Percentiles rank a stretch among this genome's conserved stretches.
phyloP scores from a whole-genome alignment of 2,797 vertebrate species.

The Alfaro cultratus region DNA sequence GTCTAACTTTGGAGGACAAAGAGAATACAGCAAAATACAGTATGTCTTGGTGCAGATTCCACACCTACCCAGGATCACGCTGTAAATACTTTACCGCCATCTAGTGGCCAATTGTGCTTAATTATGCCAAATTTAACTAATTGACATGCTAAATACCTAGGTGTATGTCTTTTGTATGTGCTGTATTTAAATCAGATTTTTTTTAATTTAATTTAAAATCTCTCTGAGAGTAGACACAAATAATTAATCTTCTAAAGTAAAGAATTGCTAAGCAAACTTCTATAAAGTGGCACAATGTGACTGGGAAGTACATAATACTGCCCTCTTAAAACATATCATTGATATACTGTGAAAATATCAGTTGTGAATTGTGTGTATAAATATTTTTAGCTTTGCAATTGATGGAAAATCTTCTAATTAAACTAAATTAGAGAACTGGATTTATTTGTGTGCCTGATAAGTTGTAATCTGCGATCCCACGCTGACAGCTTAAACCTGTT shows the following conservation, averaged over 20 bases:
- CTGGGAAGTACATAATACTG: too few species aligned
- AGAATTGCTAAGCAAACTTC: too few species aligned
- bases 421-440: background rate
- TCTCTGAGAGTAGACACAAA: background rate
- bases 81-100: background rate
- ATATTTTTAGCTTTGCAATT: background rate
- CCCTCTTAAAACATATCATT: background rate
- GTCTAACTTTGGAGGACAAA: background rate
- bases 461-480: background rate
- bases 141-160: background rate
- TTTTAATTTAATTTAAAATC: background rate
- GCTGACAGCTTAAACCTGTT: slow-evolving; percentile 3
- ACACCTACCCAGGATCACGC: background rate
- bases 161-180: background rate
- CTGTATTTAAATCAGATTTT: background rate
- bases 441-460: background rate
- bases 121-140: background rate
- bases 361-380: background rate
- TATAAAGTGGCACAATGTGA: too few species aligned
- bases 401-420: background rate
- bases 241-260: background rate
- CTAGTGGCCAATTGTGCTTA: background rate
- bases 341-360: background rate
- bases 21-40: background rate
- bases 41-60: background rate